Conservation (phyloP, 2,113 vertebrate genomes). For the Rissa tridactyla region DNA sequence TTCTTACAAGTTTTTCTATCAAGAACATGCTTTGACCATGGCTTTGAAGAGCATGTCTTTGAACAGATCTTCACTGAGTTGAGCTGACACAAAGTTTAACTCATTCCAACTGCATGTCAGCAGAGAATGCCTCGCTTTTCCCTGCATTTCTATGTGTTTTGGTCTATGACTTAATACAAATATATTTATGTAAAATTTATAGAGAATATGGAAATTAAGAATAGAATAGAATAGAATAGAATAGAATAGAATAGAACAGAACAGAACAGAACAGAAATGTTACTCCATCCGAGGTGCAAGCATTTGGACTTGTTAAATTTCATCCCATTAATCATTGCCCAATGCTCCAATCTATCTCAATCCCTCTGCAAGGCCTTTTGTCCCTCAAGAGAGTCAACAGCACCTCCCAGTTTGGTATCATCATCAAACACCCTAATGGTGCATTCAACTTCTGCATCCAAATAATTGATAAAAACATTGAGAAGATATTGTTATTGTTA, state of each 20-base stretch:
- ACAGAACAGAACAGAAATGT: neutral
- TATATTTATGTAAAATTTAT: neutral
- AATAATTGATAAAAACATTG: neutral
- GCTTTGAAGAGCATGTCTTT: neutral
- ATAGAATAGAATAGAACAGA: neutral
- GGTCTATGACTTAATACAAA: neutral
- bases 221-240: neutral
- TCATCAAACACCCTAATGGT: neutral
- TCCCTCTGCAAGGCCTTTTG: neutral
- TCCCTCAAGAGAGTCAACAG: neutral
- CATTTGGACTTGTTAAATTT: neutral
- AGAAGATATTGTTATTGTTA: neutral
- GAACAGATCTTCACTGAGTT: neutral
- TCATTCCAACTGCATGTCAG: neutral
- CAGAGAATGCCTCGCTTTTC: neutral
- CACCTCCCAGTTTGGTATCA: neutral
- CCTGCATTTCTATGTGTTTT: neutral
- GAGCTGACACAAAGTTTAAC: neutral
- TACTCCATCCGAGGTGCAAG: neutral
- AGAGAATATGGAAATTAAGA: neutral
- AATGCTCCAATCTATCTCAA: neutral
- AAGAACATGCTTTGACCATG: neutral
- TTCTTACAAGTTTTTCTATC: neutral
- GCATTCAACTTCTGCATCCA: neutral
- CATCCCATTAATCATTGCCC: too few species aligned